These are phyloP conservation scores for Hydrotaea cyrtoneurina DNA, from an alignment of 2,888 invertebrate species.

Conservation along the genomic window DNA sequence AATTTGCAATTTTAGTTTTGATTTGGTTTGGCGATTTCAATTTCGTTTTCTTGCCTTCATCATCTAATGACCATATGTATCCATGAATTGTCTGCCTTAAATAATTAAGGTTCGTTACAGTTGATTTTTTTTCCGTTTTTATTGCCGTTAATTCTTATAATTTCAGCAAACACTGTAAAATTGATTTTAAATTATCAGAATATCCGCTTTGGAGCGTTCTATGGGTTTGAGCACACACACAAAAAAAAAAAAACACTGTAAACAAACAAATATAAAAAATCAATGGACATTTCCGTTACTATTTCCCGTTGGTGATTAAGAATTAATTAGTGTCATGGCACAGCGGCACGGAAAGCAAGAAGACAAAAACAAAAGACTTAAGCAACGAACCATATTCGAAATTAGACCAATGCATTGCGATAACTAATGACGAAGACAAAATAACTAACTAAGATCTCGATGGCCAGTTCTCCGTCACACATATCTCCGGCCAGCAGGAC, in stretches of 20 bases:
- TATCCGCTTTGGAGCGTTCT: slow-evolving; percentile 60
- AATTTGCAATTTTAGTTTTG: slow-evolving; percentile 50
- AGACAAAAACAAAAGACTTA: slow-evolving; percentile 37
- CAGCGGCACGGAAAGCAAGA: not conserved
- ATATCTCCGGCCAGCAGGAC: too few species aligned
- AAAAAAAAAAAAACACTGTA: not conserved
- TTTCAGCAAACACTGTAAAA: slow-evolving; percentile 16
- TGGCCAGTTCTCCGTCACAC: too few species aligned
- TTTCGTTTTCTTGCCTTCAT: slow-evolving; percentile 8
- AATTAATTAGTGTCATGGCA: slow-evolving; percentile 30
- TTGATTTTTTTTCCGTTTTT: not conserved
- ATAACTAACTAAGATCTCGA: too few species aligned
- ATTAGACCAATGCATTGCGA: not conserved
- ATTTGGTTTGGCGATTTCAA: not conserved
- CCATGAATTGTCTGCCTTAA: slow-evolving; percentile 38
- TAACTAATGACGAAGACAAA: too few species aligned
- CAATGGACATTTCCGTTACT: slow-evolving; percentile 52
- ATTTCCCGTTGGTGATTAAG: slow-evolving; percentile 49
- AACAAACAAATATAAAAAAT: slow-evolving; percentile 8
- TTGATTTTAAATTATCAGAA: slow-evolving; percentile 60
- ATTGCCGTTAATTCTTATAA: not conserved
- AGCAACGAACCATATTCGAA: slow-evolving; percentile 13
- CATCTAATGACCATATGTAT: slow-evolving; percentile 22
- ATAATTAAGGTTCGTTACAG: slow-evolving; percentile 50
- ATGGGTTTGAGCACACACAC: slow-evolving; percentile 17